Base-by-base conservation (phyloP, 2,113 vertebrate genomes). In the Grammomys dolichurus region DNA sequence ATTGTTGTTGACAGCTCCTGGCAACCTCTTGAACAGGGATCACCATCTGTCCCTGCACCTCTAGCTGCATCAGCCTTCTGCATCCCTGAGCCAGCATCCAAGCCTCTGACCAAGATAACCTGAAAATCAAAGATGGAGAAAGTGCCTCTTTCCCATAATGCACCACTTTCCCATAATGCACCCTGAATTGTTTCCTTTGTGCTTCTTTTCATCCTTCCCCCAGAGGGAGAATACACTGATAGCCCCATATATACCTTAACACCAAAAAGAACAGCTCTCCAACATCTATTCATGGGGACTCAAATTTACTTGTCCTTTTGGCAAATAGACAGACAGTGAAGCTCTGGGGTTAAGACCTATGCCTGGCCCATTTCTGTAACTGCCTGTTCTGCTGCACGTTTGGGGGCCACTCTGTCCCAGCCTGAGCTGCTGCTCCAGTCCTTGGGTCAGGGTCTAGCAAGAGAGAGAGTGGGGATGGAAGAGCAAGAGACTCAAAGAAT, bases 181-280 rank as follows among this genome's bases (percentile, higher is more conserved):
- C 67, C 73, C n/a, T 20, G 72, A 96, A 92, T 88, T 33, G 48
- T 65, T 95, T 92, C 77, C 90, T 96, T 93, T 89, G 26, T 94
- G 91, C 48, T 46, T 92, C 65, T 40, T 89, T 73, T 31, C 33
- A 70, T 31, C 72, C 94, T 67, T 63, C 58, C 87, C 56, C 36
- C 40, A 95, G 56, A 88, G 56, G 75, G 85, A 72, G 33, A 80
- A 19, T 46, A 81, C 56, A 60, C 2, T 67, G 40, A 77, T 73
- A 58, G 19, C 46, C 14, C 20, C 90, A 87, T 56, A 91, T 58
- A 75, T 75, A 95, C 33, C 36, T 90, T 65, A 80, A 81, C 14
- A 63, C 28, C 3, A 6, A 63, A 54, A n/a, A 94, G 63, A 90
- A 63, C 65, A 85, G 43, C 58, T 87, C 24, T 87, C 63, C 72